A percentile compares a stretch with the other conserved stretches of the same genome.
Evolutionary conservation across 2,888 invertebrate species (phyloP).

Genomic region (Lasioglossum vierecki): DNA sequence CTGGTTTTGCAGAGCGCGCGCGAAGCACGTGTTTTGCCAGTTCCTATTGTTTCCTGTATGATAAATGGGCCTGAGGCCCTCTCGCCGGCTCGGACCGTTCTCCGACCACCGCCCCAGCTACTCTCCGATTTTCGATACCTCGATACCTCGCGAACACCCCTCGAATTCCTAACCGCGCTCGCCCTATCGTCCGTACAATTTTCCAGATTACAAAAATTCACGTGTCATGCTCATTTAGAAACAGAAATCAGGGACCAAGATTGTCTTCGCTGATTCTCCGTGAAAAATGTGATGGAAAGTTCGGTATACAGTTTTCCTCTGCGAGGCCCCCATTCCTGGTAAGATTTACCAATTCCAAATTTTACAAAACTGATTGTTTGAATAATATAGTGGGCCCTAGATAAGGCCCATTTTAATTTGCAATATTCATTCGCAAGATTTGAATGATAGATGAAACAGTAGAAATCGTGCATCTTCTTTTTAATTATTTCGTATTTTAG

Average conservation of each 20-base stretch:
- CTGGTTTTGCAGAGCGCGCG: conserved; percentile 80
- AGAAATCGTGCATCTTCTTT: background rate
- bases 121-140: conserved; percentile 56
- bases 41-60: conserved; percentile 84
- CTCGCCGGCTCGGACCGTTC: conserved; percentile 45
- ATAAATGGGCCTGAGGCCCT: conserved; percentile 77
- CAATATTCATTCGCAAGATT: too few relatives aligned
- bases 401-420: background rate
- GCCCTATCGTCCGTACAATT: background rate
- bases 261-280: background rate
- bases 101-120: conserved; percentile 37
- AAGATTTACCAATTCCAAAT: too few relatives aligned
- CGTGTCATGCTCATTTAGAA: background rate
- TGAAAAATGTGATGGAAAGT: background rate
- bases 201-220: background rate
- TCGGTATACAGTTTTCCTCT: background rate
- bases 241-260: background rate
- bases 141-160: conserved; percentile 34
- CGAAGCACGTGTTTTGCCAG: conserved; percentile 84
- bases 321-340: background rate
- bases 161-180: background rate
- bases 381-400: background rate
- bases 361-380: too few relatives aligned
- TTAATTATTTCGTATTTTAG: background rate
- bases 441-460: background rate